Evolutionary conservation across 2,113 vertebrate species (phyloP), one percentile per base, ranked within the genome.

Genomic region (Carettochelys insculpta): DNA sequence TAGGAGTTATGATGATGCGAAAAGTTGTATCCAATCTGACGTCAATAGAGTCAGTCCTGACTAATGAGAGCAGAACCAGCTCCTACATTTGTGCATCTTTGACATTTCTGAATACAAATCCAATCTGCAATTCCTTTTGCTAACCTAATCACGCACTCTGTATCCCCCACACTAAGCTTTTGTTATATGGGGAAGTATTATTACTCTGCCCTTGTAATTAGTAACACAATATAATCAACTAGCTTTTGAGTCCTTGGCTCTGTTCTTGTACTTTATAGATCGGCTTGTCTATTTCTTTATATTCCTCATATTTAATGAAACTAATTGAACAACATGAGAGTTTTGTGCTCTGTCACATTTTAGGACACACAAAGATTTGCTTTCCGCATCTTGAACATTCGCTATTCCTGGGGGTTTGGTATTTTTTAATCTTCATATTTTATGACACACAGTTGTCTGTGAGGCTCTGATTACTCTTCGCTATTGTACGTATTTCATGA

Each of bases 351-450:
- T 93, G 71, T 56, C 1, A 2, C 31, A 5, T 77, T 45, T 47
- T 14, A 92, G 8, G 31, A 73, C 43, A 87, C 13, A 61, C 24
- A 5, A n/a, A 75, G 53, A 41, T 95, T 89, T 93, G 1, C 24
- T 22, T 90, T 84, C 75, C 89, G 27, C 29, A 31, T 86, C 4
- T 89, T 91, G 87, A 86, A 53, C 7, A 50, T 5, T 90, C 81
- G 79, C 22, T 94, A 13, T 82, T 94, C 81, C 45, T 3, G 2
- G 22, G 34, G 89, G 34, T 79, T 77, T 77, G 13, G 45, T 8
- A 73, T 94, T 89, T 93, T 88, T 88, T 77, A 86, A 54, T 92
- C 54, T 87, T 88, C 38, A 58, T 81, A n/a, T 92, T 83, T 88
- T 77, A 2, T 27, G 80, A 73, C 52, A 90, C 41, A 53, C 24